Conservation (phyloP, 1,140 invertebrate species). For the Diachasma alloeum region DNA sequence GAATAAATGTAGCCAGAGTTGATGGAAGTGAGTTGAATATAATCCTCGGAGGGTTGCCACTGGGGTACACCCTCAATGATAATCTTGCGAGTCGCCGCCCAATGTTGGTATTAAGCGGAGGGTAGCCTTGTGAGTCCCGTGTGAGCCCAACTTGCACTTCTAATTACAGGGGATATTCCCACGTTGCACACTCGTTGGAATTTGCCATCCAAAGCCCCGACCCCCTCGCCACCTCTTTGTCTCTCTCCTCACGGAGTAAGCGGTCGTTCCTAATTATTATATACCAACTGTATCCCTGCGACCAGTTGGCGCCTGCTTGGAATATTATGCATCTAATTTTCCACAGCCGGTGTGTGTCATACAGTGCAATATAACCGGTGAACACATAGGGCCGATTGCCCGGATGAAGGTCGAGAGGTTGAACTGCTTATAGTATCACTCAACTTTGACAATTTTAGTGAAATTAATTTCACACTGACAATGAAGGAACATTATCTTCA, state of each 20-base stretch:
- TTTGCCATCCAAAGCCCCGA: background rate
- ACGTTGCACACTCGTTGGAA: background rate
- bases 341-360: conserved; percentile 21
- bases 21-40: conserved; percentile 28
- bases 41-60: conserved; percentile 11
- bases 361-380: background rate
- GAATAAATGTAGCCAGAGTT: background rate
- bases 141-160: conserved; percentile 25
- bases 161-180: conserved; percentile 30
- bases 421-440: background rate
- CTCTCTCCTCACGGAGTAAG: background rate
- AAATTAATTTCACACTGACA: too few relatives aligned
- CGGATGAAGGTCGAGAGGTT: background rate
- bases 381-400: background rate
- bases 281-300: conserved; percentile 24
- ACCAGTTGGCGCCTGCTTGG: conserved; percentile 25
- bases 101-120: conserved; percentile 25
- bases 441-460: background rate
- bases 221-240: background rate
- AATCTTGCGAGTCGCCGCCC: background rate
- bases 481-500: too few relatives aligned
- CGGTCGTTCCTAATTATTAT: conserved; percentile 34
- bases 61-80: background rate
- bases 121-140: background rate
- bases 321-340: conserved; percentile 35